A percentile compares a stretch with the other conserved stretches of the same genome.
Evolutionary conservation across 2,888 invertebrate species (phyloP).

Genomic region (Siphonodentalium dalli): DNA sequence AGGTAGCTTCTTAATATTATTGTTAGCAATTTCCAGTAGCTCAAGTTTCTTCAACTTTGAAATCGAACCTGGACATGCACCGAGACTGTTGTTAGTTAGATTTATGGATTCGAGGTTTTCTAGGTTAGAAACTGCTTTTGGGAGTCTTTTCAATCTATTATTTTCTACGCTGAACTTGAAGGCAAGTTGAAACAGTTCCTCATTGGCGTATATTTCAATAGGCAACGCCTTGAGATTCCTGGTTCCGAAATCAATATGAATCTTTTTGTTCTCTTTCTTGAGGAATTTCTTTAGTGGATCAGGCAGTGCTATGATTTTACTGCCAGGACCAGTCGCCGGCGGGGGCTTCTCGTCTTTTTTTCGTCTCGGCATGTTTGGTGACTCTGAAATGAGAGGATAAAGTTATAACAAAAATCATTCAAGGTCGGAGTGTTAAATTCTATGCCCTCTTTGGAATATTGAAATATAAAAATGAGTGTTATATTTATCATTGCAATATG

Average conservation of each 20-base stretch:
- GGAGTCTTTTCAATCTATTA: conserved; percentile 59
- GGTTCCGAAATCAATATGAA: conserved; percentile 48
- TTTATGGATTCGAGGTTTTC: conserved; percentile 51
- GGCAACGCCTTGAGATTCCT: conserved; percentile 56
- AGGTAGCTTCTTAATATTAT: conserved; percentile 56
- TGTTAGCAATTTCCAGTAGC: conserved; percentile 52
- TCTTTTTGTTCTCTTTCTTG: conserved; percentile 40
- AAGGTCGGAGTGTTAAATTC: no score
- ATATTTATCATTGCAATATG: no score
- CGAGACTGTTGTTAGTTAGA: conserved; percentile 52
- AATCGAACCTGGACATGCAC: conserved; percentile 49
- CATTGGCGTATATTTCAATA: conserved; percentile 59
- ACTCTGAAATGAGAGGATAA: no score
- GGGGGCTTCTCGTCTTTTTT: conserved; percentile 64
- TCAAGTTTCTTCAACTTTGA: conserved; percentile 48
- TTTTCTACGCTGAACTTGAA: conserved; percentile 56
- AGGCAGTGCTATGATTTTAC: conserved; percentile 59
- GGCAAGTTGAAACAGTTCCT: conserved; percentile 54
- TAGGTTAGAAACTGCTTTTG: conserved; percentile 48
- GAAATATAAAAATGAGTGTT: no score
- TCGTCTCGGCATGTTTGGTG: no score
- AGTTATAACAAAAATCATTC: no score
- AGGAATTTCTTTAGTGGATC: conserved; percentile 53
- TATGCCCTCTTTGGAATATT: no score
- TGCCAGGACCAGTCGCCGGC: conserved; percentile 63